Base-by-base conservation (phyloP, 2,888 invertebrate species). In the Lysandra coridon region DNA sequence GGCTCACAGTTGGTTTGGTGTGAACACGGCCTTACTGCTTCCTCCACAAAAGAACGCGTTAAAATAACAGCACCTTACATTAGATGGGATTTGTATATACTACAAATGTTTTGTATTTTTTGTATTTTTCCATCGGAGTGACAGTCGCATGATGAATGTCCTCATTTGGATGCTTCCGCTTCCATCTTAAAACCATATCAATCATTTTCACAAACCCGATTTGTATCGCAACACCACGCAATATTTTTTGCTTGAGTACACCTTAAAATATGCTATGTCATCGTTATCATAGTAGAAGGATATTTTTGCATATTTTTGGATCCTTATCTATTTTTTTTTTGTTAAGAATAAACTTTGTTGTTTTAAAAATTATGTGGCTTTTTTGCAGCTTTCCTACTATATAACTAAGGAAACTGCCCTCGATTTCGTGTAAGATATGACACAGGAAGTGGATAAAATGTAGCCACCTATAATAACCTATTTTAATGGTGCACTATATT, bases 191-290 rank as follows among this genome's bases (percentile, higher is more conserved):
- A 81, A 80, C 86, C 87, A 86, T 91, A 92, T 93, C 92, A 92
- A 93, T 92, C 92, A 93, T 91, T 89, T 88, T 88, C 87, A 88
- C 90, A 88, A 88, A 81, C 81, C 80, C 79, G 89, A 90, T 89
- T 90, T 89, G 89, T 84, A 82, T 81, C 85, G 86, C 87, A 85
- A 86, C 85, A 83, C 84, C 85, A 85, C 84, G 83, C 83, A 83
- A 83, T 85, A 84, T 85, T 84, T 84, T 82, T 80, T 82, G 81
- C 83, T 23, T 76, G 53, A 33, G 33, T 57, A 49, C 75, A 49
- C 23, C 23, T 30, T 53, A 23, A 23, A 23, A 23, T 23, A 14
- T 57, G 30, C 33, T 17, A 33, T 33, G 30, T 57, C 75, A 23
- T 44, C 49, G 23, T 73, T 10, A 7, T 44, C 4, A 73, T 4